A percentile compares a stretch with the other conserved stretches of the same genome.
Evolutionary conservation across 2,888 invertebrate species (phyloP).

Genomic region (Syrista parreyssii): DNA sequence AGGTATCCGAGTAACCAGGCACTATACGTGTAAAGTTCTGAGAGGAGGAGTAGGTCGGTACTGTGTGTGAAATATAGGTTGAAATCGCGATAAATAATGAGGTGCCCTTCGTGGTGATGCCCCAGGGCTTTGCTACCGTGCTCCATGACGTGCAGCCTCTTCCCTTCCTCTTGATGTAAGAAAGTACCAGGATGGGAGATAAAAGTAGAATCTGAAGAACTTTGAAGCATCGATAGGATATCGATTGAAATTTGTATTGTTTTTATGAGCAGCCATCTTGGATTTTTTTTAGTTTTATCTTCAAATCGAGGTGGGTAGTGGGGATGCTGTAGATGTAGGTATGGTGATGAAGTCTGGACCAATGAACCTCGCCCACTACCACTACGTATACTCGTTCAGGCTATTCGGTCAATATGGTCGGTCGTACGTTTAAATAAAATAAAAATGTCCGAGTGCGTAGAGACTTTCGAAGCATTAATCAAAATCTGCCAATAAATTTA

Average conservation of each 20-base stretch:
- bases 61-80: conserved; percentile 62
- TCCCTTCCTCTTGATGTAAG: background rate
- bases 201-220: background rate
- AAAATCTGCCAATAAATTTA: conserved; percentile 45
- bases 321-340: background rate
- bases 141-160: conserved; percentile 26
- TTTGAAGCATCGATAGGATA: background rate
- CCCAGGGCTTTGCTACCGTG: conserved; percentile 60
- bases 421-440: background rate
- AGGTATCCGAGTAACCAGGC: background rate
- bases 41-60: conserved; percentile 24
- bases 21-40: background rate
- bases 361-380: conserved; percentile 12
- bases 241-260: background rate
- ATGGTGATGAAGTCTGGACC: background rate
- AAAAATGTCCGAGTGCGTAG: conserved; percentile 6
- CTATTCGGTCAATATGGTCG: conserved; percentile 14
- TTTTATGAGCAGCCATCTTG: background rate
- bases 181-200: background rate
- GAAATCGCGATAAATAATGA: conserved; percentile 65
- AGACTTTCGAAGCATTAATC: conserved; percentile 37
- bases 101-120: conserved; percentile 60
- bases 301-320: background rate
- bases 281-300: background rate
- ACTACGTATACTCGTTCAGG: background rate